Percentiles rank a stretch among this genome's conserved stretches.
Conservation (phyloP, 2,888 invertebrate species). For the Spodoptera exigua region DNA sequence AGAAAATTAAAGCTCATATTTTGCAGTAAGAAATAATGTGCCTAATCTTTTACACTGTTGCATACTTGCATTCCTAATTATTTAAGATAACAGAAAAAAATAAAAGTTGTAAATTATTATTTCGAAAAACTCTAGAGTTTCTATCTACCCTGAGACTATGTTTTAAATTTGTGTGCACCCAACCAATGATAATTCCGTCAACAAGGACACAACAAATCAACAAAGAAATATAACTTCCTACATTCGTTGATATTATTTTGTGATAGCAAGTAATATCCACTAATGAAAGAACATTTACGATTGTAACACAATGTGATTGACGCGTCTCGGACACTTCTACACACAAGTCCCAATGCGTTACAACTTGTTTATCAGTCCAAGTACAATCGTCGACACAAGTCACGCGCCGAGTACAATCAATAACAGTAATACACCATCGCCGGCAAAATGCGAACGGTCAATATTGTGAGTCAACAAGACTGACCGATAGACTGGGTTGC, state of each 20-base stretch:
- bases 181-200: no score
- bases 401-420: slow-evolving; percentile 87
- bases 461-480: slow-evolving; percentile 86
- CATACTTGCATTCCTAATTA: no score
- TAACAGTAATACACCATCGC: slow-evolving; percentile 87
- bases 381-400: slow-evolving; percentile 84
- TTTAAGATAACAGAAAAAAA: no score
- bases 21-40: no score
- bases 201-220: neutral
- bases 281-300: slow-evolving; percentile 50
- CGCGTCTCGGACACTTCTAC: slow-evolving; percentile 46
- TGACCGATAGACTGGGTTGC: slow-evolving; percentile 70
- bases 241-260: slow-evolving; percentile 33
- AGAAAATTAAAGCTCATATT: no score
- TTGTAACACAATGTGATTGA: slow-evolving; percentile 47
- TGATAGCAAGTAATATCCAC: slow-evolving; percentile 26
- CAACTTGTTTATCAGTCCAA: slow-evolving; percentile 73
- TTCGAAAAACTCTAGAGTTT: no score
- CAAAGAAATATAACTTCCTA: slow-evolving; percentile 23
- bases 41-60: no score
- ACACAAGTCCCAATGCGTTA: slow-evolving; percentile 64
- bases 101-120: no score
- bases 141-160: no score
- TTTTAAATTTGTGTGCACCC: no score
- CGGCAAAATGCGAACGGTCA: slow-evolving; percentile 84